These are phyloP conservation scores for Sylvia borin DNA, from an alignment of 2,797 vertebrate genomes.

Conservation along the genomic window DNA sequence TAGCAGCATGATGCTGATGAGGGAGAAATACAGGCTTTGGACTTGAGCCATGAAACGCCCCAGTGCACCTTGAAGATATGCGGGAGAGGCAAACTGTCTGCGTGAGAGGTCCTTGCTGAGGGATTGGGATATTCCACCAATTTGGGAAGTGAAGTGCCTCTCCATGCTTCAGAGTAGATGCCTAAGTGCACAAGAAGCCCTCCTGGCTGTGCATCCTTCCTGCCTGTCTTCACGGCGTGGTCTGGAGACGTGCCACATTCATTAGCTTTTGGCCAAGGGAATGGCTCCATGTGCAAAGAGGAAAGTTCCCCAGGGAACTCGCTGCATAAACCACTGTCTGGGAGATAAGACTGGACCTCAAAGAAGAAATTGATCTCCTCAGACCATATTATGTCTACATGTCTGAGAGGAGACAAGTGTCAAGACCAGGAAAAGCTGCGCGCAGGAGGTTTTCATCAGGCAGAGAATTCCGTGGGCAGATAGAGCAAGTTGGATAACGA, in stretches of 20 bases:
- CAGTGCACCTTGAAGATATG: background rate
- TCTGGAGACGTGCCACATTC: constrained; percentile 18
- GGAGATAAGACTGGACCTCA: constrained; percentile 62
- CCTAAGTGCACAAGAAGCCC: background rate
- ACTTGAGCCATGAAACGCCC: background rate
- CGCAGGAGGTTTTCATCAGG: constrained; percentile 66
- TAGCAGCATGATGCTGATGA: background rate
- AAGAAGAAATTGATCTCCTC: constrained; percentile 61
- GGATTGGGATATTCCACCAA: background rate
- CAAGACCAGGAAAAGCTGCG: constrained; percentile 38
- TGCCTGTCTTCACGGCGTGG: background rate
- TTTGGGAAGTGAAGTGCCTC: background rate
- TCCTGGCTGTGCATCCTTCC: background rate
- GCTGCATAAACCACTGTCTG: constrained; percentile 60
- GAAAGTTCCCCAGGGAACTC: constrained; percentile 51
- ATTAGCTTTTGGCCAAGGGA: constrained; percentile 51
- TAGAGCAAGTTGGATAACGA: constrained; percentile 40
- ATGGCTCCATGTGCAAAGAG: background rate
- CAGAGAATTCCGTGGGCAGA: constrained; percentile 68
- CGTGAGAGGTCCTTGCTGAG: fast-evolving
- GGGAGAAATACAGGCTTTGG: background rate
- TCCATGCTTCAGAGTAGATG: background rate
- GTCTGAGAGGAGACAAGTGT: constrained; percentile 45
- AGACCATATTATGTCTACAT: constrained; percentile 67
- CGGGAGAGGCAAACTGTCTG: background rate